Conservation (phyloP, 2,888 invertebrate species). For the Acholoe squamosa region DNA sequence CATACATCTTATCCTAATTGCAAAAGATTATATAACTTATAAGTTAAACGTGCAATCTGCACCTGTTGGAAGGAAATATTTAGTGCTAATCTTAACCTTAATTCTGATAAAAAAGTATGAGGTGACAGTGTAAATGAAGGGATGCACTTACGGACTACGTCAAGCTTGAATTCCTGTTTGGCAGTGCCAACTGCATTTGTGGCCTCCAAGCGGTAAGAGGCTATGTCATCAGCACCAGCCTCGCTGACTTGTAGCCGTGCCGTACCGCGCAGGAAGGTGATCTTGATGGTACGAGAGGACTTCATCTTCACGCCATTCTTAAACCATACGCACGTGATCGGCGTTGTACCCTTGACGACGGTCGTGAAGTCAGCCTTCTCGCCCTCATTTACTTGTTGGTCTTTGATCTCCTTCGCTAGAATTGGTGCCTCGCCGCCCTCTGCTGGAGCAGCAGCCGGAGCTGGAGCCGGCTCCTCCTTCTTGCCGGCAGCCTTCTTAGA, state of each 20-base stretch:
- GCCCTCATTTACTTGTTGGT: slow-evolving; percentile 74
- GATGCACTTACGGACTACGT: slow-evolving; percentile 78
- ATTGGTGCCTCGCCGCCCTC: slow-evolving; percentile 7
- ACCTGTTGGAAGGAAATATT: too few species aligned
- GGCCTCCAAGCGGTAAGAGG: slow-evolving; percentile 90
- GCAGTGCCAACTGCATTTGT: slow-evolving; percentile 79
- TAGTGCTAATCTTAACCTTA: too few species aligned
- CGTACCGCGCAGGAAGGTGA: slow-evolving; percentile 83
- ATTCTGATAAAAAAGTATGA: too few species aligned
- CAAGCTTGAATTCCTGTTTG: slow-evolving; percentile 75
- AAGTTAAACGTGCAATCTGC: too few species aligned
- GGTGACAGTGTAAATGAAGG: too few species aligned
- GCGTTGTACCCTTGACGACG: slow-evolving; percentile 80
- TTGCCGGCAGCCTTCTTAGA: slow-evolving; percentile 56
- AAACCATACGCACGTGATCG: slow-evolving; percentile 79
- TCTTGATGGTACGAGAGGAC: slow-evolving; percentile 90
- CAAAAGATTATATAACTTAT: too few species aligned
- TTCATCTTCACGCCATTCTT: slow-evolving; percentile 88
- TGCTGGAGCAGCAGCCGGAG: background rate
- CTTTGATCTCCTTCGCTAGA: background rate
- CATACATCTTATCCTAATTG: too few species aligned
- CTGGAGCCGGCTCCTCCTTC: background rate
- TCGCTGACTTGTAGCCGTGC: slow-evolving; percentile 89
- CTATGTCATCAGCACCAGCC: slow-evolving; percentile 89
- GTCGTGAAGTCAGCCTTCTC: slow-evolving; percentile 78